phyloP scores from a whole-genome alignment of 2,797 vertebrate genomes.

The Catamblyrhynchus diadema region DNA sequence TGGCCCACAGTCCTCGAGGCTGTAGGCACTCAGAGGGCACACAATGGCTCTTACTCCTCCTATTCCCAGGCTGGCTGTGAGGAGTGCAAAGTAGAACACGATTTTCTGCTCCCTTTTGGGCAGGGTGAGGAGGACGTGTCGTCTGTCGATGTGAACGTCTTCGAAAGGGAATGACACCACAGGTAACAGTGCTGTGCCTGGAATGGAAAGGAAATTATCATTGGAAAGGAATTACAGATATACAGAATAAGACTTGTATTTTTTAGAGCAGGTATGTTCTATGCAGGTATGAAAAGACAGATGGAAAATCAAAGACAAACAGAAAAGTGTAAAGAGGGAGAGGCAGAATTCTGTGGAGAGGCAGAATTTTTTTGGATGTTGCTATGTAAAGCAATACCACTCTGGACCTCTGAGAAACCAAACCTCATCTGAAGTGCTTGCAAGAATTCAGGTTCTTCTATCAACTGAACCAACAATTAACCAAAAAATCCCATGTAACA shows the following conservation, averaged over 20 bases:
- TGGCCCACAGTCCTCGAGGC: conserved; percentile 77
- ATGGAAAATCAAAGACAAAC: neutral
- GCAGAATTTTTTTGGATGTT: neutral
- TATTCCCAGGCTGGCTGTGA: conserved; percentile 83
- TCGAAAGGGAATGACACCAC: conserved; percentile 90
- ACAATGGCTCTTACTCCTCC: conserved; percentile 88
- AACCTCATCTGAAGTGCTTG: neutral
- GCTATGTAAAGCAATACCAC: neutral
- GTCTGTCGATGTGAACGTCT: conserved; percentile 83
- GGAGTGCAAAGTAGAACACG: conserved; percentile 84
- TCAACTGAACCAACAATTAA: neutral
- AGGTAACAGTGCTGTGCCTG: conserved; percentile 87
- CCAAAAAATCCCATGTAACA: fast-evolving
- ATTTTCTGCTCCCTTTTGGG: conserved; percentile 79
- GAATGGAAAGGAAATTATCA: neutral
- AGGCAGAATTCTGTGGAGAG: neutral
- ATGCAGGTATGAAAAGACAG: neutral
- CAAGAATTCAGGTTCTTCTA: neutral
- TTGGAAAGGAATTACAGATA: neutral
- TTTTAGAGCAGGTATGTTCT: neutral
- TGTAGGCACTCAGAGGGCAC: conserved; percentile 84
- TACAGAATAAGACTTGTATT: fast-evolving
- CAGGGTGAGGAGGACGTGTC: conserved; percentile 78
- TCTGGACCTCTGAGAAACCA: neutral
- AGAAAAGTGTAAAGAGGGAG: neutral